Evolutionary conservation across 2,888 invertebrate genomes (phyloP), one percentile per base, ranked within the genome.

Genomic region (Synergus japonicus): DNA sequence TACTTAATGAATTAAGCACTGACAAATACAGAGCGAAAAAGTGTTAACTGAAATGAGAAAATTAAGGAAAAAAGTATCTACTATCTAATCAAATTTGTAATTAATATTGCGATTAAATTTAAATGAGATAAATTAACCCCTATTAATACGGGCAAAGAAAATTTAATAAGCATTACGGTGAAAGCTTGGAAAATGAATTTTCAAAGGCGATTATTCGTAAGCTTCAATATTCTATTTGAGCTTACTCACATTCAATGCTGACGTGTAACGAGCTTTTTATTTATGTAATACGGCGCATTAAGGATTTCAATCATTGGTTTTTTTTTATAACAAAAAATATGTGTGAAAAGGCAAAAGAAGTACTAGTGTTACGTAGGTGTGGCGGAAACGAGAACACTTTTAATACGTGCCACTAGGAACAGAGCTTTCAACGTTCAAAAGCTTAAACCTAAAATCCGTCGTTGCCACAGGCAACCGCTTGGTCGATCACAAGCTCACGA

Each of bases 401-500:
- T 49, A 76, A 76, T 76, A 76, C 76, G 37, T 54, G 54, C 58
- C 54, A 76, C 54, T 54, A 49, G 76, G 76, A 58, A 76, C 54
- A 54, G 76, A 76, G 49, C 81, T 69, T 79, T 76, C 84, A 76
- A 77, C 78, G 80, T 78, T 82, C 79, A 82, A 84, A 86, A 85
- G 83, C 84, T 81, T 81, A 79, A 84, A 81, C 81, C 83, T 87
- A 85, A 86, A 86, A 86, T 86, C 84, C 86, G 77, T 78, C 85
- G 89, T 89, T 86, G 87, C 88, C 81, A 87, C 77, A 77, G 84
- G 87, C 87, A 87, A 88, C 89, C 81, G 88, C 84, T 89, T 89
- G 86, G 86, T 89, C 89, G 88, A 89, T 89, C 86, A 83, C 79
- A 60, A 12, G 18, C 22, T 22, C 18, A 60, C 60, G 60, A 60